These are phyloP conservation scores for Chionis minor DNA, from an alignment of 2,113 vertebrate genomes.

Conservation along the genomic window DNA sequence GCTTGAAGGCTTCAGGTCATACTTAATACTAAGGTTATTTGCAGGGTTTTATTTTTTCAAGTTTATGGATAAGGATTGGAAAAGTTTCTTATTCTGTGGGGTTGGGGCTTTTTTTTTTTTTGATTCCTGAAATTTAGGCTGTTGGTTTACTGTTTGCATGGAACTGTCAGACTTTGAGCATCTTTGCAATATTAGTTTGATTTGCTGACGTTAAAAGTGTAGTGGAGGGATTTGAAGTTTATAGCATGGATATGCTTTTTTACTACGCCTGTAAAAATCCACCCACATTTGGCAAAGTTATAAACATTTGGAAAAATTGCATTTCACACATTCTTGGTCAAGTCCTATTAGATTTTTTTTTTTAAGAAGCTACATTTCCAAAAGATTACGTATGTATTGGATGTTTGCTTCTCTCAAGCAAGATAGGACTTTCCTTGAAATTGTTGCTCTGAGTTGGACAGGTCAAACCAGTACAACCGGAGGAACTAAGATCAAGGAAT, in stretches of 20 bases:
- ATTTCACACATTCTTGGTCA: slow-evolving; percentile 52
- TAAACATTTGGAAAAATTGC: slow-evolving; percentile 45
- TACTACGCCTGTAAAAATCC: neutral
- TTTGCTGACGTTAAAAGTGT: neutral
- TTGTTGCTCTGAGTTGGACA: neutral
- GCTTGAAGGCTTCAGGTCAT: neutral
- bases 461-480: neutral
- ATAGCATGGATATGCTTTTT: slow-evolving; percentile 12
- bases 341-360: slow-evolving; percentile 4
- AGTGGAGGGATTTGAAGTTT: slow-evolving; percentile 19
- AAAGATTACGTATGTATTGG: neutral
- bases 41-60: neutral
- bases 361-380: neutral
- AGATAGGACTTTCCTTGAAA: neutral
- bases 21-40: neutral
- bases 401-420: neutral
- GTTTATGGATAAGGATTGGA: neutral
- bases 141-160: neutral
- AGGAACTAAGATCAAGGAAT: neutral
- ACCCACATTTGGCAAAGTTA: slow-evolving; percentile 34
- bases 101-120: neutral
- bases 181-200: neutral
- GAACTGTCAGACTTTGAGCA: neutral
- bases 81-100: neutral
- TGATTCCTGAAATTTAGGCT: neutral